Conservation (phyloP, 64 coral and sea anemone genomes). For the Hydrozoanthus tunicans region DNA sequence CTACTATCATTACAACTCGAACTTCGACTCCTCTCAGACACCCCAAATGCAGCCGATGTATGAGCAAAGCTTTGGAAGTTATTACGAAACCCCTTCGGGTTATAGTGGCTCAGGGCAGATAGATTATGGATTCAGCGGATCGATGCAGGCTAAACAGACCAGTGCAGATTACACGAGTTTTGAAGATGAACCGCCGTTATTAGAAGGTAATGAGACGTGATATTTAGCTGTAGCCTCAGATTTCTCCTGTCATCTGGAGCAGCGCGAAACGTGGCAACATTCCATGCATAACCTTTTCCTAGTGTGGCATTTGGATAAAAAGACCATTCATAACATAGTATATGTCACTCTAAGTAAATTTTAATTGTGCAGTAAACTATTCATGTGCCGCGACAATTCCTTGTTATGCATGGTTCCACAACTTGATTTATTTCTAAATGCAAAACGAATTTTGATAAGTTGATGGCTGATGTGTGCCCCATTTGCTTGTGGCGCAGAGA, state of each 20-base stretch:
- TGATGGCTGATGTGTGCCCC: neutral
- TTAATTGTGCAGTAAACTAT: neutral
- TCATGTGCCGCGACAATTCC: neutral
- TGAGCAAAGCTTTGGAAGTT: conserved; percentile 46
- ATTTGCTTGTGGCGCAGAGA: neutral
- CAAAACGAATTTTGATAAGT: neutral
- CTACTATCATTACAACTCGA: conserved; percentile 61
- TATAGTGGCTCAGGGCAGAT: conserved; percentile 87
- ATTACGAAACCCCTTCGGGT: conserved; percentile 49
- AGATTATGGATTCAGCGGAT: conserved; percentile 81
- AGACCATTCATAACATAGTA: conserved; percentile 9
- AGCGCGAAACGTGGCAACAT: conserved; percentile 40
- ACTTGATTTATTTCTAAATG: neutral
- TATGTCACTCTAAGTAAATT: neutral
- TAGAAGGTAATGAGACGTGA: conserved; percentile 67
- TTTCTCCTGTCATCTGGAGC: neutral
- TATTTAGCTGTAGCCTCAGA: neutral
- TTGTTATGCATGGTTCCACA: neutral
- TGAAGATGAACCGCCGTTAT: conserved; percentile 97
- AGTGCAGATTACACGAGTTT: conserved; percentile 97
- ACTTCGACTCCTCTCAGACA: conserved; percentile 27
- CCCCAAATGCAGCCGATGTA: conserved; percentile 45
- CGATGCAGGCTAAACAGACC: conserved; percentile 84
- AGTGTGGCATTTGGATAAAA: conserved; percentile 8
- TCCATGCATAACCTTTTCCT: neutral